phyloP scores from a whole-genome alignment of 2,888 invertebrate genomes.

The Notocelia uddmanniana region DNA sequence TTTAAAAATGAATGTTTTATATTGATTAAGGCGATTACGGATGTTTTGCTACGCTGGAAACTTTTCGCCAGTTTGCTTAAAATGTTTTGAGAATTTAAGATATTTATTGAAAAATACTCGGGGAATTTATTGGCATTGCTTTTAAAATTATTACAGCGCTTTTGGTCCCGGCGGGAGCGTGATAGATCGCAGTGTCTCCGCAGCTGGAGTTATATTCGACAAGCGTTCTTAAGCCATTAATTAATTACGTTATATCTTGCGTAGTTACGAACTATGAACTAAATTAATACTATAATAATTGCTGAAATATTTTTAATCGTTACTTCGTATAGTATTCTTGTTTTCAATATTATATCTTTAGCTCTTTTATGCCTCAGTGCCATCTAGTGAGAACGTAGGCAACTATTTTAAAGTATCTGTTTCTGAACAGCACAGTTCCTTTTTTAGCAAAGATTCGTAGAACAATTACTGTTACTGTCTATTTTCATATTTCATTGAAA shows the following conservation, averaged over 20 bases:
- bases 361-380: too few species aligned
- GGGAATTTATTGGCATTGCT: slow-evolving; percentile 29
- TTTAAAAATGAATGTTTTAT: slow-evolving; percentile 49
- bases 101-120: slow-evolving; percentile 15
- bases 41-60: slow-evolving; percentile 6
- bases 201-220: slow-evolving; percentile 7
- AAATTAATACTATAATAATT: too few species aligned
- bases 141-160: slow-evolving; percentile 29
- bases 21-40: slow-evolving; percentile 50
- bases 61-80: slow-evolving; percentile 10
- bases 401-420: too few species aligned
- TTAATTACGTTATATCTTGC: background rate
- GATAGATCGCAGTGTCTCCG: slow-evolving; percentile 24
- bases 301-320: too few species aligned
- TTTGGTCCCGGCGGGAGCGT: slow-evolving; percentile 27
- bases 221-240: background rate
- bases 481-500: slow-evolving; percentile 8
- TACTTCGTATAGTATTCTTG: too few species aligned
- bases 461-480: slow-evolving; percentile 26
- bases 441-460: too few species aligned
- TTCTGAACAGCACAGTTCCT: too few species aligned
- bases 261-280: too few species aligned
- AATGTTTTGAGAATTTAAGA: slow-evolving; percentile 10
- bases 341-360: too few species aligned
- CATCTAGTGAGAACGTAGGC: too few species aligned